phyloP scores from a whole-genome alignment of 1,140 invertebrate species.

The Drosophila truncata region DNA sequence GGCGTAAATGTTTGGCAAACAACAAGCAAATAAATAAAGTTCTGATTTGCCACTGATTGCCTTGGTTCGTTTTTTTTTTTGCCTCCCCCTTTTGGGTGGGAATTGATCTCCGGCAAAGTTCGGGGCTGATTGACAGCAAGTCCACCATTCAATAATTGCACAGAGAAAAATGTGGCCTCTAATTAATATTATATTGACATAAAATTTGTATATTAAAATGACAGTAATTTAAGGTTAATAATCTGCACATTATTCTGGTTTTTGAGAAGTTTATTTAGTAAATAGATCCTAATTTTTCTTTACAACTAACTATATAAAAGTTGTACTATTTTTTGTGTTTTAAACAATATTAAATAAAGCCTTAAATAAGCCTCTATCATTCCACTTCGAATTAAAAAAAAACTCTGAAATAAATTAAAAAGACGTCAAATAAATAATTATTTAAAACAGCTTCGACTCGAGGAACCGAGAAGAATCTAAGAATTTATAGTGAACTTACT shows the following conservation, averaged over 20 bases:
- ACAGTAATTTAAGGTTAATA: not conserved
- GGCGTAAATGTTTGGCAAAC: conserved; percentile 84
- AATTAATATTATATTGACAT: not conserved
- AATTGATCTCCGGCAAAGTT: conserved; percentile 10
- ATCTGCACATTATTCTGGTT: too few species aligned
- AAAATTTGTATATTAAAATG: not conserved
- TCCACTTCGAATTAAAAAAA: not conserved
- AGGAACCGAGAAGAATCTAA: too few species aligned
- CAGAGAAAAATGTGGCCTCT: conserved; percentile 2
- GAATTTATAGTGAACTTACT: too few species aligned
- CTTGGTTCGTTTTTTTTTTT: conserved; percentile 32
- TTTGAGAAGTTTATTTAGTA: too few species aligned
- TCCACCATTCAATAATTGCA: conserved; percentile 6
- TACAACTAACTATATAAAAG: too few species aligned
- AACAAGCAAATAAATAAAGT: conserved; percentile 84
- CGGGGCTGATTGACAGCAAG: conserved; percentile 14
- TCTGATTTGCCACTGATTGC: conserved; percentile 83
- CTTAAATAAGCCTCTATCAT: too few species aligned
- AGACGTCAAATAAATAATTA: not conserved
- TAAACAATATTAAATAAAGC: too few species aligned
- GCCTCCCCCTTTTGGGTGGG: conserved; percentile 23
- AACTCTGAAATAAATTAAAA: not conserved
- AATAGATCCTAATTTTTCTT: too few species aligned
- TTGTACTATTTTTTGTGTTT: not conserved
- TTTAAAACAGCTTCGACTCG: too few species aligned